These are phyloP conservation scores for Flexamia atlantica DNA, from an alignment of 2,888 invertebrate species.

Conservation along the genomic window DNA sequence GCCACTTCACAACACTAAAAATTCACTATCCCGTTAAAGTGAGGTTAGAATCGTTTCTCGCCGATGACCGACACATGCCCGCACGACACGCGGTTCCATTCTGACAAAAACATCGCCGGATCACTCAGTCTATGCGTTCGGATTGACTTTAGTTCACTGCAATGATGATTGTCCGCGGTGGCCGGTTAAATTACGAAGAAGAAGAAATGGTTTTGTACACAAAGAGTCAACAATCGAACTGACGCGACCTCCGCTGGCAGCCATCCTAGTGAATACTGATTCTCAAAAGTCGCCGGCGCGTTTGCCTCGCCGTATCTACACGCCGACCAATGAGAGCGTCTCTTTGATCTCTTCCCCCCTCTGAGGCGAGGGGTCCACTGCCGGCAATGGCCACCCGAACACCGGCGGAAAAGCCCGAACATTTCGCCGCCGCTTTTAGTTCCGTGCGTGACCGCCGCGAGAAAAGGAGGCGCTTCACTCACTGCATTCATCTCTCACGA, in stretches of 20 bases:
- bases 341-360: constrained; percentile 68
- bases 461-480: constrained; percentile 61
- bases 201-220: constrained; percentile 58
- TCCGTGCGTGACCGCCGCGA: constrained; percentile 63
- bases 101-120: constrained; percentile 39
- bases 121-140: constrained; percentile 47
- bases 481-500: constrained; percentile 52
- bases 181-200: constrained; percentile 40
- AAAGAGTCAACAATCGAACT: constrained; percentile 57
- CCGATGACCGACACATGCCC: constrained; percentile 44
- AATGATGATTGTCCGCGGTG: constrained; percentile 23
- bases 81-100: constrained; percentile 54
- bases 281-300: constrained; percentile 65
- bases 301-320: constrained; percentile 62
- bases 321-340: constrained; percentile 70
- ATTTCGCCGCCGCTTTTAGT: constrained; percentile 63
- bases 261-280: constrained; percentile 65
- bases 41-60: constrained; percentile 56
- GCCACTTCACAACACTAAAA: constrained; percentile 59
- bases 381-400: constrained; percentile 70
- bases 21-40: constrained; percentile 60
- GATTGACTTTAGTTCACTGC: constrained; percentile 35
- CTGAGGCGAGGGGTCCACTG: constrained; percentile 65
- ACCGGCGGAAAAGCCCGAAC: constrained; percentile 68
- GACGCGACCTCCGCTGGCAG: constrained; percentile 61